Evolutionary conservation across 2,888 invertebrate genomes (phyloP).

Genomic region (Cantharis nigra): DNA sequence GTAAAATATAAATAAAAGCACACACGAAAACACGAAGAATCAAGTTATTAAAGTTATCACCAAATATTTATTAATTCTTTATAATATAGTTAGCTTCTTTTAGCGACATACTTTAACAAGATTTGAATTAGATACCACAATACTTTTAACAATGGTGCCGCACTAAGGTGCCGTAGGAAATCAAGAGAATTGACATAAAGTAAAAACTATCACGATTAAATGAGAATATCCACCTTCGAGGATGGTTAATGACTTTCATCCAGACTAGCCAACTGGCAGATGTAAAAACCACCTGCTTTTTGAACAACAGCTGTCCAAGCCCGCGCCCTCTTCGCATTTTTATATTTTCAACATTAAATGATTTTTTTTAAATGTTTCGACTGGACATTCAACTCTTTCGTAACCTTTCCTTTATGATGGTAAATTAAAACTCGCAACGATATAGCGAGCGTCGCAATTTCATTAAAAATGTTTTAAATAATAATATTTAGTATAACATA

Average conservation of each 20-base stretch:
- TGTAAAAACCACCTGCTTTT: slow-evolving; percentile 45
- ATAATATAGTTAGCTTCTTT: no score
- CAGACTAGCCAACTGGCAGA: slow-evolving; percentile 38
- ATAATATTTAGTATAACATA: background rate
- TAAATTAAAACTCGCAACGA: background rate
- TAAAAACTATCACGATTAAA: slow-evolving; percentile 7
- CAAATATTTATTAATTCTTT: no score
- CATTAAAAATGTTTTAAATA: no score
- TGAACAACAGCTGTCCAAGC: slow-evolving; percentile 44
- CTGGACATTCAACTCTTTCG: slow-evolving; percentile 22
- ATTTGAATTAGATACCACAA: background rate
- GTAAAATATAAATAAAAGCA: no score
- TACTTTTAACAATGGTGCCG: background rate
- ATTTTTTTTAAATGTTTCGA: slow-evolving; percentile 20
- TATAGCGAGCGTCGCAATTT: no score
- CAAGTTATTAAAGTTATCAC: no score
- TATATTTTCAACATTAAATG: slow-evolving; percentile 14
- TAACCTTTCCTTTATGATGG: slow-evolving; percentile 1
- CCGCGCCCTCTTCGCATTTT: slow-evolving; percentile 36
- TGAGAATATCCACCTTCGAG: slow-evolving; percentile 20
- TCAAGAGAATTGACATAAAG: background rate
- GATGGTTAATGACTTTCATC: slow-evolving; percentile 25
- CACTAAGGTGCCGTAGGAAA: background rate
- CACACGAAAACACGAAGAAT: no score
- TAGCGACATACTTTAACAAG: no score